Evolutionary conservation across 2,797 vertebrate genomes (phyloP).

Genomic region (Danionella dracula): DNA sequence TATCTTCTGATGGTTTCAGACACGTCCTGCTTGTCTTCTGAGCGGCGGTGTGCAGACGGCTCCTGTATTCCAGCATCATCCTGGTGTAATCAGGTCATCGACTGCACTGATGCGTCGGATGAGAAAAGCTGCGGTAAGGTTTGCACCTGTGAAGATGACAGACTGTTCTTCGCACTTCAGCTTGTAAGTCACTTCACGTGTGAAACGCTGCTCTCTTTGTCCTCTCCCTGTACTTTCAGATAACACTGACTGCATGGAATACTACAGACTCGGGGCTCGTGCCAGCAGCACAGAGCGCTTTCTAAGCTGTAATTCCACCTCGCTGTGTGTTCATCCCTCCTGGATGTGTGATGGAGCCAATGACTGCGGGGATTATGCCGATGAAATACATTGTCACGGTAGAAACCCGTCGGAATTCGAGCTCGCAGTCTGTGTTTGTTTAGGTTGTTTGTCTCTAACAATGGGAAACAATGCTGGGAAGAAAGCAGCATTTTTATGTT

Average conservation of each 20-base stretch:
- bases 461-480: not conserved
- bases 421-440: not conserved
- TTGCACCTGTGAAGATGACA: not conserved
- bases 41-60: conserved; percentile 85
- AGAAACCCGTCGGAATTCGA: conserved; percentile 28
- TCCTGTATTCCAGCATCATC: conserved; percentile 80
- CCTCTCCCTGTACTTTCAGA: conserved; percentile 64
- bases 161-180: not conserved
- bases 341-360: conserved; percentile 97
- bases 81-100: conserved; percentile 90
- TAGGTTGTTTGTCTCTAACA: not conserved
- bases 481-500: not conserved
- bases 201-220: not conserved
- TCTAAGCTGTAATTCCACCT: conserved; percentile 92
- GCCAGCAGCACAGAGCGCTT: conserved; percentile 69
- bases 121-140: conserved; percentile 91
- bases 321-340: conserved; percentile 87
- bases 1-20: conserved; percentile 51
- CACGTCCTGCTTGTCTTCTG: conserved; percentile 66
- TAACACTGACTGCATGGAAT: conserved; percentile 85
- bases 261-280: conserved; percentile 85
- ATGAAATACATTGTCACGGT: conserved; percentile 86
- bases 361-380: conserved; percentile 92
- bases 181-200: conserved; percentile 15
- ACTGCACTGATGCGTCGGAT: conserved; percentile 90